Conservation (phyloP, 37 sponge, comb jelly and placozoan species). For the Ephydatia muelleri region DNA sequence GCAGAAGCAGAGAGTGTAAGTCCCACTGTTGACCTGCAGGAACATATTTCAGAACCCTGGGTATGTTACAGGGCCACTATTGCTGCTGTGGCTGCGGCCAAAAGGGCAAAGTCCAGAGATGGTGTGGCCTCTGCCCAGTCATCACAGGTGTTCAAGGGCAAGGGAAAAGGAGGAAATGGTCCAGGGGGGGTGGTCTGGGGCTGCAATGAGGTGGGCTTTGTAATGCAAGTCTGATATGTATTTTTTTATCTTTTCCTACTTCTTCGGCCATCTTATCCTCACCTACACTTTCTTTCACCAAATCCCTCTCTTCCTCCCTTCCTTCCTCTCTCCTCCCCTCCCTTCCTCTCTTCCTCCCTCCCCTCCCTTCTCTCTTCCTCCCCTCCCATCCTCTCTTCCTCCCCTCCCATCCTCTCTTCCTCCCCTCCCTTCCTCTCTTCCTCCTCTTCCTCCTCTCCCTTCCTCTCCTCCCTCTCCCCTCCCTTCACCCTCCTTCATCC, state of each 20-base stretch:
- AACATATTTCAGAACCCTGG: neutral
- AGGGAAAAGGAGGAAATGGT: neutral
- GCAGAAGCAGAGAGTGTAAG: slow-evolving; percentile 25
- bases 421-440: neutral
- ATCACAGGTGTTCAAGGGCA: slow-evolving; percentile 12
- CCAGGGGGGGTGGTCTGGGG: neutral
- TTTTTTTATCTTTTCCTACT: no score
- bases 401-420: neutral
- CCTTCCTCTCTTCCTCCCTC: no score
- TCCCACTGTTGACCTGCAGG: neutral
- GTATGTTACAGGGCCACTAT: slow-evolving; percentile 1
- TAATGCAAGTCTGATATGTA: neutral
- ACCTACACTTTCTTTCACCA: no score
- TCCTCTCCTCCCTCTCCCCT: neutral
- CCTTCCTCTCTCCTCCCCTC: no score
- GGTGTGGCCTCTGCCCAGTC: slow-evolving; percentile 17
- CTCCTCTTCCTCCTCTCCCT: neutral
- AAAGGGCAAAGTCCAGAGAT: slow-evolving; percentile 40
- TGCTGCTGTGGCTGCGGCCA: neutral
- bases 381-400: neutral
- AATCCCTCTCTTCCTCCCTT: no score
- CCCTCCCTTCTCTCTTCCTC: no score
- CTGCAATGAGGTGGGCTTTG: neutral
- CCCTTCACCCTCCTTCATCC: neutral
- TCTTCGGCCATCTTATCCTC: no score